Conservation (phyloP, 1,140 invertebrate genomes). For the Spodoptera litura region DNA sequence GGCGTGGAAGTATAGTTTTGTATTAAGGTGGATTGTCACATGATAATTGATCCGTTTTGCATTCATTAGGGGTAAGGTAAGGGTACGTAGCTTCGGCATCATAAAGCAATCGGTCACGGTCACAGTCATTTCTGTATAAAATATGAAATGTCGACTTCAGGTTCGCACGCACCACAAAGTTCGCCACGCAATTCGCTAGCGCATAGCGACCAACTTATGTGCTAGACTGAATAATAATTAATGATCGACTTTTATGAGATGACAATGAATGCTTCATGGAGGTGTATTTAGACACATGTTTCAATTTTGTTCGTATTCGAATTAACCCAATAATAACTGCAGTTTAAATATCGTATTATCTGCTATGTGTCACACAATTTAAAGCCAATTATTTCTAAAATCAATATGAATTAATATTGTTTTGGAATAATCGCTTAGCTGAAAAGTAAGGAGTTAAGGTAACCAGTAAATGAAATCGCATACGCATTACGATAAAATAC, state of each 20-base stretch:
- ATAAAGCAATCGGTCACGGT: constrained; percentile 37
- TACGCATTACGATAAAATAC: no score
- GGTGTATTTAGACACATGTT: not conserved
- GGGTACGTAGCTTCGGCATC: constrained; percentile 14
- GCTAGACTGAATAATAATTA: not conserved
- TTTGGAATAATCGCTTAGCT: no score
- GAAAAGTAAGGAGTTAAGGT: no score
- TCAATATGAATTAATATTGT: no score
- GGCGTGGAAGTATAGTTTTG: not conserved
- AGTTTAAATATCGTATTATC: no score
- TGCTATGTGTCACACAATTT: no score
- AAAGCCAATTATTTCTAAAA: no score
- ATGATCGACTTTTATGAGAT: no score
- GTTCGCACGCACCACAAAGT: constrained; percentile 26
- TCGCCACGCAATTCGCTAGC: constrained; percentile 41
- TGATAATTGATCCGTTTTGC: constrained; percentile 32
- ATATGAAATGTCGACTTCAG: constrained; percentile 18
- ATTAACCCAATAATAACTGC: no score
- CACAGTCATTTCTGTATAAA: constrained; percentile 25
- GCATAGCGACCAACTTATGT: not conserved
- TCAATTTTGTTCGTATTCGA: not conserved
- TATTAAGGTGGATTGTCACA: not conserved
- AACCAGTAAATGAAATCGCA: not conserved
- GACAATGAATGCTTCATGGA: no score
- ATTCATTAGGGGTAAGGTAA: constrained; percentile 20